A percentile compares a stretch with the other conserved stretches of the same genome.
phyloP scores from a whole-genome alignment of 2,113 vertebrate genomes.

The Callopanchax toddi region DNA sequence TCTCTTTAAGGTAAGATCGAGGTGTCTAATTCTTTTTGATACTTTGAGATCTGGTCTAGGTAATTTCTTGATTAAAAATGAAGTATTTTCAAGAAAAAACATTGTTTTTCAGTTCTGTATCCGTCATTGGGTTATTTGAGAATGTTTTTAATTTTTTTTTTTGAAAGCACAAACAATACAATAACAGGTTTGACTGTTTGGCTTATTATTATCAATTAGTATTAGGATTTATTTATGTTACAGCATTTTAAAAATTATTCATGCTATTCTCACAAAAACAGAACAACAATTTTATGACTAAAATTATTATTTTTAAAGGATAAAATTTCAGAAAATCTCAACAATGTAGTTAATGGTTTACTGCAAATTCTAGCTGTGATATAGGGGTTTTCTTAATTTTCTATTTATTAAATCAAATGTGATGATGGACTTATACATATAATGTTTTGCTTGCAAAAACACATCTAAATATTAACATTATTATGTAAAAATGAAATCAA shows the following conservation, averaged over 20 bases:
- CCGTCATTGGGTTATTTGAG: background rate
- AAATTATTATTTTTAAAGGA: no score
- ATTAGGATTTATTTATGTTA: background rate
- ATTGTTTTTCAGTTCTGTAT: no score
- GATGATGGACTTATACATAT: background rate
- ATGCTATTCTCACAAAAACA: background rate
- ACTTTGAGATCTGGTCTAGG: background rate
- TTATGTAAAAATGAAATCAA: background rate
- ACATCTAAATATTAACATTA: background rate
- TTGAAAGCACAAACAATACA: background rate
- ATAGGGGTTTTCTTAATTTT: background rate
- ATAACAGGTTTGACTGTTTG: no score
- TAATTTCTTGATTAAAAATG: no score
- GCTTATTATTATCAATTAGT: background rate
- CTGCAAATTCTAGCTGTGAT: no score
- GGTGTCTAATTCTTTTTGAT: background rate
- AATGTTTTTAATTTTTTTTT: background rate
- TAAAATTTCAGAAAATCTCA: background rate
- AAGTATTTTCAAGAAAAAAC: no score
- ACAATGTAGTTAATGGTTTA: background rate
- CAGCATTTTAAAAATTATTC: background rate
- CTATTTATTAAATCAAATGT: background rate
- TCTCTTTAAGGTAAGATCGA: slow-evolving; percentile 45
- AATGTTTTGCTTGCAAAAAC: background rate
- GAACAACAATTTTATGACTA: background rate